phyloP scores from a whole-genome alignment of 2,888 invertebrate species.

The Acanthosepion lycidas region DNA sequence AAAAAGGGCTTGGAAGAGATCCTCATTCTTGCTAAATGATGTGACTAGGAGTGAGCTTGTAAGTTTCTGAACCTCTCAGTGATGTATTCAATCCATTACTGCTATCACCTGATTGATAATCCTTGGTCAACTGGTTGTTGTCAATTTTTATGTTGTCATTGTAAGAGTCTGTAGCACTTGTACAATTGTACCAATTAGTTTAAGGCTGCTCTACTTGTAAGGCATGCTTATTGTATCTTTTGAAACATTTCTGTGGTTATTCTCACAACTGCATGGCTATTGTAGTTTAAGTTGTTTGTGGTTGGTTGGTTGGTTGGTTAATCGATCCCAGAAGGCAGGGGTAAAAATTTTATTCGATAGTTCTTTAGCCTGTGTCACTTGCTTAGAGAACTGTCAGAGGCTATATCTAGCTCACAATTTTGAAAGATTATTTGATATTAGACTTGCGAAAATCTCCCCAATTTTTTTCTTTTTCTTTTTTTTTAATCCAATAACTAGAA shows the following conservation, averaged over 20 bases:
- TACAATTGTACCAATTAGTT: neutral
- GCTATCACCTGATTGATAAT: neutral
- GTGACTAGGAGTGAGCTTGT: neutral
- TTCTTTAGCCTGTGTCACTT: too few relatives aligned
- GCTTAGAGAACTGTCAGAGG: too few relatives aligned
- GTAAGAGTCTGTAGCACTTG: neutral
- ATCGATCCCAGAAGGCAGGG: neutral
- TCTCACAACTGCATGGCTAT: neutral
- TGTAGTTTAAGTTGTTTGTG: neutral
- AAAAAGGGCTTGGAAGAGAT: neutral
- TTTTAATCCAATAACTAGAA: too few relatives aligned
- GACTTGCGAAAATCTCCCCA: too few relatives aligned
- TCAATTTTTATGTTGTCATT: slow-evolving; percentile 11
- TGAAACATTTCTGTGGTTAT: neutral
- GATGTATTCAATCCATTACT: neutral
- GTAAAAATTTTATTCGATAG: neutral
- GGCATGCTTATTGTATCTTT: neutral
- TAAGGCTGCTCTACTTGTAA: neutral
- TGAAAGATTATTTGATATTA: too few relatives aligned
- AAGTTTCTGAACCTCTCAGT: neutral
- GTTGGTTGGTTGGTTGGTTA: too few relatives aligned
- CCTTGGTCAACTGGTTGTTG: neutral
- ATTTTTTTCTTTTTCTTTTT: too few relatives aligned
- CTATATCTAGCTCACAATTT: too few relatives aligned
- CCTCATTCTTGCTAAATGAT: slow-evolving; percentile 20